phyloP scores from a whole-genome alignment of 30 jellyfish, hydroid and myxozoan genomes.

The Turritopsis rubra region DNA sequence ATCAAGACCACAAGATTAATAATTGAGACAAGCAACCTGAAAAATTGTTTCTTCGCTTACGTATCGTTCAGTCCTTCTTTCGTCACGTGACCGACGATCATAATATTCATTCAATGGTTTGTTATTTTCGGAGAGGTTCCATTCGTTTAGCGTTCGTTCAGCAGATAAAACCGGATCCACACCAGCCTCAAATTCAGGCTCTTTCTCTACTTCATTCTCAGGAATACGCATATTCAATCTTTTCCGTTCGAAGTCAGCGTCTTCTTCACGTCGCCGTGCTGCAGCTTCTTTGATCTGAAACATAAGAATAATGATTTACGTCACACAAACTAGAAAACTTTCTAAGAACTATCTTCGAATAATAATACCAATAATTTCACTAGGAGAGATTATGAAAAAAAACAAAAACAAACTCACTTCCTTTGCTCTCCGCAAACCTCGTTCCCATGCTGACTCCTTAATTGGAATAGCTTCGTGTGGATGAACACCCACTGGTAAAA shows the following conservation, averaged over 20 bases:
- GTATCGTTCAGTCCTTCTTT: constrained; percentile 12
- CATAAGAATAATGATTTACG: too few species aligned
- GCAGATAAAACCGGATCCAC: not conserved
- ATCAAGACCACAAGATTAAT: too few species aligned
- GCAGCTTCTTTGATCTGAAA: constrained; percentile 68
- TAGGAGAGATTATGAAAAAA: too few species aligned
- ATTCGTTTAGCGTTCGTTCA: not conserved
- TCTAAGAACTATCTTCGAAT: too few species aligned
- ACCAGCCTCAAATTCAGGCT: not conserved
- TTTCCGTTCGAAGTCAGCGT: constrained; percentile 76
- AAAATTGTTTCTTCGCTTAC: too few species aligned
- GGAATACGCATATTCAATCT: constrained; percentile 51
- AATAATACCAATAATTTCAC: too few species aligned
- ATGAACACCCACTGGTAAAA: not conserved
- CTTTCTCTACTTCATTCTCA: not conserved
- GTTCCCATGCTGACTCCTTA: constrained; percentile 89
- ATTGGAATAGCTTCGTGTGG: constrained; percentile 23
- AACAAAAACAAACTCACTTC: constrained; percentile 34
- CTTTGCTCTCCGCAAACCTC: constrained; percentile 83
- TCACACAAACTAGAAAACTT: too few species aligned
- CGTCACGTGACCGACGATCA: constrained; percentile 13
- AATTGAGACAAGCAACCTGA: too few species aligned
- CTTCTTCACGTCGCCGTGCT: constrained; percentile 75
- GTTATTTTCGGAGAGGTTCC: not conserved
- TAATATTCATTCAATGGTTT: not conserved